Evolutionary conservation across 1,140 invertebrate genomes (phyloP).

Genomic region (Sitobion miscanthi): DNA sequence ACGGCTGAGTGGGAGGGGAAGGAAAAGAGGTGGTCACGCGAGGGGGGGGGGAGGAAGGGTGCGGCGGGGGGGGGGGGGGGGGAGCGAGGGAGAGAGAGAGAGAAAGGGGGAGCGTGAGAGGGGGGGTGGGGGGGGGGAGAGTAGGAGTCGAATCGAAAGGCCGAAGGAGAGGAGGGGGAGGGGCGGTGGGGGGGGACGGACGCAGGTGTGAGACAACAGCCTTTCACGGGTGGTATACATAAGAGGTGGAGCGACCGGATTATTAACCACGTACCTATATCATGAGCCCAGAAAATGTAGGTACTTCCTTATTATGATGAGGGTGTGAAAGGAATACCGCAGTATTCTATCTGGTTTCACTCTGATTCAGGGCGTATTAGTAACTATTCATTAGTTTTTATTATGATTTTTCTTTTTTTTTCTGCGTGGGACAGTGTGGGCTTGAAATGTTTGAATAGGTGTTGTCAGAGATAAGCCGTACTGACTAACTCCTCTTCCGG

Average conservation of each 20-base stretch:
- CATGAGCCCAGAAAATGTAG: neutral
- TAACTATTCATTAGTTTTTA: neutral
- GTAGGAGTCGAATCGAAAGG: too few species aligned
- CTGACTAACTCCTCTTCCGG: neutral
- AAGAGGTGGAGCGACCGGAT: neutral
- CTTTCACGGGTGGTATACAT: too few species aligned
- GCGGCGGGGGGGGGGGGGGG: too few species aligned
- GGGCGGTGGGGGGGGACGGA: too few species aligned
- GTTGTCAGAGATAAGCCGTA: neutral
- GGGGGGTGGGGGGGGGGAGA: too few species aligned
- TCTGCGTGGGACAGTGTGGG: neutral
- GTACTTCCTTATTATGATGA: neutral
- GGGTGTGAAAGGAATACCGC: neutral
- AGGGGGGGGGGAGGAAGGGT: too few species aligned
- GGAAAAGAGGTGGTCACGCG: too few species aligned
- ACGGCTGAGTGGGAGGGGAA: too few species aligned
- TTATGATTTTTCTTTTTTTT: slow-evolving; percentile 9
- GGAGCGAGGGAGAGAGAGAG: too few species aligned
- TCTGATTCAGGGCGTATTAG: neutral
- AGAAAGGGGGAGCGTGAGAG: too few species aligned
- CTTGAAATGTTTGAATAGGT: neutral
- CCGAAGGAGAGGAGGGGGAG: too few species aligned
- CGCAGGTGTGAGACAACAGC: too few species aligned
- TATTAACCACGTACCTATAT: neutral
- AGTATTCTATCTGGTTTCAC: neutral